These are phyloP conservation scores for Salvelinus alpinus DNA, from an alignment of 2,113 vertebrate genomes.

Conservation along the genomic window DNA sequence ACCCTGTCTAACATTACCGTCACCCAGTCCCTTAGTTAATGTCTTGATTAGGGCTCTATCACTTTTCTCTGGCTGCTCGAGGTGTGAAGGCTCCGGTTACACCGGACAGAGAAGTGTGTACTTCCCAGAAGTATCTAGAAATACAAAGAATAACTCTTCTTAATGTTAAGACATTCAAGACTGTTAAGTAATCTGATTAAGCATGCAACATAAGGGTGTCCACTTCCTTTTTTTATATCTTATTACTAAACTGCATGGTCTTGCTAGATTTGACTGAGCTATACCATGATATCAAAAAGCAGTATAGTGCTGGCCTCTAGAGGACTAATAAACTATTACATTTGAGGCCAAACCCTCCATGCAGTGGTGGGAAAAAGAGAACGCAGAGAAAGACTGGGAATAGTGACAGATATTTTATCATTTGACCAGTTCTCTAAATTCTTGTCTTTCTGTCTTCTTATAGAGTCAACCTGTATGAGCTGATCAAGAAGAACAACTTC, in stretches of 20 bases:
- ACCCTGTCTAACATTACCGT: slow-evolving; percentile 70
- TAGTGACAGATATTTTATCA: neutral
- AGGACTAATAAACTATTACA: slow-evolving; percentile 3
- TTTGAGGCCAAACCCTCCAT: neutral
- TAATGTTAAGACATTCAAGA: too few relatives aligned
- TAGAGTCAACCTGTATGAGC: slow-evolving; percentile 90
- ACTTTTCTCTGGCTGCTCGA: slow-evolving; percentile 61
- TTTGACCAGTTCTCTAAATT: neutral
- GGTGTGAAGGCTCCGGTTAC: slow-evolving; percentile 69
- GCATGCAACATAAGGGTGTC: too few relatives aligned
- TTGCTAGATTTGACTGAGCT: neutral
- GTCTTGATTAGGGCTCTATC: slow-evolving; percentile 70
- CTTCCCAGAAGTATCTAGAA: too few relatives aligned
- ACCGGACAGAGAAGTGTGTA: slow-evolving; percentile 29
- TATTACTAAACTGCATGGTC: too few relatives aligned
- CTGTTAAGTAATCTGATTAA: too few relatives aligned
- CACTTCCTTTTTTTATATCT: too few relatives aligned
- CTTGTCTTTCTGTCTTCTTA: neutral
- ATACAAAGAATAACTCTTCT: too few relatives aligned
- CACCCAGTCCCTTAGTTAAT: slow-evolving; percentile 76
- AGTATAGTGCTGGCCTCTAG: slow-evolving; percentile 28
- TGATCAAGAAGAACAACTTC: slow-evolving; percentile 94
- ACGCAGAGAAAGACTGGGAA: neutral
- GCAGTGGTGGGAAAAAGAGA: too few relatives aligned
- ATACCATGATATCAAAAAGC: neutral